Conservation (phyloP, 1,140 invertebrate genomes). For the Apis florea region DNA sequence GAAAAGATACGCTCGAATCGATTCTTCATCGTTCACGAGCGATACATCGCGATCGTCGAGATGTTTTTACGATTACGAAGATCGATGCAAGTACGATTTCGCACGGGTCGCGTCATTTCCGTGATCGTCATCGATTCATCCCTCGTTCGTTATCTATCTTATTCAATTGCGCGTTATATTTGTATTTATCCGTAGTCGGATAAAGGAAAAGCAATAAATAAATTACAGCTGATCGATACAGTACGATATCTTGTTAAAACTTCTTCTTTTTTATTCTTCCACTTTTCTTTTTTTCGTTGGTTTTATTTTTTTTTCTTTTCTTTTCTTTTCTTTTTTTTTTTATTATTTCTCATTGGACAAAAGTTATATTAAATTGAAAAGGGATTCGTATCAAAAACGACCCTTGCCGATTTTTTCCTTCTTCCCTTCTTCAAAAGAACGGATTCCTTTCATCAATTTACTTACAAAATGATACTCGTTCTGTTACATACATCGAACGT, state of each 20-base stretch:
- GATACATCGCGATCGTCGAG: too few relatives aligned
- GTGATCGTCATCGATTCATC: background rate
- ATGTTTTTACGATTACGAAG: background rate
- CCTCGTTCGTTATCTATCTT: too few relatives aligned
- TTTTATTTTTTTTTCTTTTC: background rate
- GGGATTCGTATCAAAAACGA: too few relatives aligned
- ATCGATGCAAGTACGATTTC: background rate
- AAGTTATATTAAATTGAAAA: conserved; percentile 48
- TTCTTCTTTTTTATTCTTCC: conserved; percentile 27
- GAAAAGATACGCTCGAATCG: too few relatives aligned
- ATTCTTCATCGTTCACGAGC: too few relatives aligned
- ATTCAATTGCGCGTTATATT: too few relatives aligned
- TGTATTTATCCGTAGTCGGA: background rate
- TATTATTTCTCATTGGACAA: conserved; percentile 18
- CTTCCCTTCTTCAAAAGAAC: too few relatives aligned
- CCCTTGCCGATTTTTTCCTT: too few relatives aligned
- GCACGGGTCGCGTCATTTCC: background rate
- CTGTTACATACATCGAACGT: too few relatives aligned
- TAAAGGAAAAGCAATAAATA: background rate
- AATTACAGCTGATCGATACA: background rate
- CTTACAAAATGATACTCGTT: too few relatives aligned
- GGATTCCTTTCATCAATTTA: too few relatives aligned
- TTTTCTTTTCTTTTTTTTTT: background rate
- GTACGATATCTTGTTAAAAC: conserved; percentile 6
- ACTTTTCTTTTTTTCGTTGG: background rate